phyloP scores from a whole-genome alignment of 2,888 invertebrate genomes.

The Cephalotes varians region DNA sequence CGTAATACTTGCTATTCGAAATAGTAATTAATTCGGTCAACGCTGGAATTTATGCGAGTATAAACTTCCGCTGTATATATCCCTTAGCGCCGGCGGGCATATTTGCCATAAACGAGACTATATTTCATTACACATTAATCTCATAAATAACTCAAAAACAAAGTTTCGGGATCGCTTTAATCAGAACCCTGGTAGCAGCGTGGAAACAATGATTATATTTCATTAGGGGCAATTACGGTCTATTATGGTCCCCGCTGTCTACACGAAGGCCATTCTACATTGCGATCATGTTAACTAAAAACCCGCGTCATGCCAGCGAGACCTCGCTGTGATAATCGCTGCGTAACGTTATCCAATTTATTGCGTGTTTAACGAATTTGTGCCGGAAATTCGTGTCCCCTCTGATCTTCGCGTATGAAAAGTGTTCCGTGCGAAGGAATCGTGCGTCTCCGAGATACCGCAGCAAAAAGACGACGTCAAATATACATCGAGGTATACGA shows the following conservation, averaged over 20 bases:
- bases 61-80: conserved; percentile 46
- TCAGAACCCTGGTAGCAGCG: conserved; percentile 31
- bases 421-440: background rate
- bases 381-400: background rate
- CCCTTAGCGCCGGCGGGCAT: conserved; percentile 40
- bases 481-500: background rate
- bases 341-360: conserved; percentile 3
- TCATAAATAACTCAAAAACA: conserved; percentile 55
- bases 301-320: conserved; percentile 16
- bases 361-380: conserved; percentile 20
- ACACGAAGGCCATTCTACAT: background rate
- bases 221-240: conserved; percentile 47
- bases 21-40: conserved; percentile 39
- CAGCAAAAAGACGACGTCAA: background rate
- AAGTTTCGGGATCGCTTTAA: conserved; percentile 51
- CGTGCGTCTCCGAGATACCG: background rate
- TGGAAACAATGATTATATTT: conserved; percentile 57
- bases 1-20: conserved; percentile 36
- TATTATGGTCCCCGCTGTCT: conserved; percentile 27
- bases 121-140: conserved; percentile 51
- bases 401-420: background rate
- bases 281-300: conserved; percentile 27
- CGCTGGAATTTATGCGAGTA: conserved; percentile 32
- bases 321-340: conserved; percentile 15
- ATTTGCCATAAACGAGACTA: conserved; percentile 52